A percentile compares a stretch with the other conserved stretches of the same genome.
Conservation (phyloP, 1,140 invertebrate genomes). For the Epicauta chinensis region DNA sequence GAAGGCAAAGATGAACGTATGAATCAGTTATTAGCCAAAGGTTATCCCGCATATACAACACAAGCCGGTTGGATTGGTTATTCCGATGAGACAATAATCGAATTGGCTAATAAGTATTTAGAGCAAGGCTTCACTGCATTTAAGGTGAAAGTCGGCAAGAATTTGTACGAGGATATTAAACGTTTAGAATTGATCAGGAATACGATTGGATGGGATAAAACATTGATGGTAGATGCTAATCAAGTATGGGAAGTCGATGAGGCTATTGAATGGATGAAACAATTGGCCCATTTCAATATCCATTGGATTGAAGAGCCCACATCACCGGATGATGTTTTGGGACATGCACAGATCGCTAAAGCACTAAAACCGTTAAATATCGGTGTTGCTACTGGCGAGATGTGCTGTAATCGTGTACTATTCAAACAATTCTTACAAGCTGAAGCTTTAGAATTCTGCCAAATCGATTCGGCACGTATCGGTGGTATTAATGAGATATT, state of each 20-base stretch:
- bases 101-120: conserved; percentile 67
- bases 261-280: conserved; percentile 80
- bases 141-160: conserved; percentile 84
- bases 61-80: conserved; percentile 79
- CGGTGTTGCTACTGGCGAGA: conserved; percentile 84
- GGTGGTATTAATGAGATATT: conserved; percentile 87
- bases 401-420: conserved; percentile 85
- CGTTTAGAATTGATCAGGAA: conserved; percentile 65
- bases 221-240: conserved; percentile 86
- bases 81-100: conserved; percentile 57
- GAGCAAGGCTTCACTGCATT: conserved; percentile 72
- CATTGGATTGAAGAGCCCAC: conserved; percentile 93
- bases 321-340: conserved; percentile 82
- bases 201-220: conserved; percentile 67
- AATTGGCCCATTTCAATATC: conserved; percentile 65
- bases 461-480: conserved; percentile 83
- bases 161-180: conserved; percentile 70
- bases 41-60: conserved; percentile 75
- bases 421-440: conserved; percentile 87
- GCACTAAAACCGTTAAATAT: conserved; percentile 64
- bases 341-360: conserved; percentile 67
- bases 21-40: conserved; percentile 49
- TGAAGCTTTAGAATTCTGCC: conserved; percentile 76
- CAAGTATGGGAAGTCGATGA: conserved; percentile 83
- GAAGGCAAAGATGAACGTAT: conserved; percentile 55